Conservation (phyloP, 1,140 invertebrate species). For the Brachionus angularis region DNA sequence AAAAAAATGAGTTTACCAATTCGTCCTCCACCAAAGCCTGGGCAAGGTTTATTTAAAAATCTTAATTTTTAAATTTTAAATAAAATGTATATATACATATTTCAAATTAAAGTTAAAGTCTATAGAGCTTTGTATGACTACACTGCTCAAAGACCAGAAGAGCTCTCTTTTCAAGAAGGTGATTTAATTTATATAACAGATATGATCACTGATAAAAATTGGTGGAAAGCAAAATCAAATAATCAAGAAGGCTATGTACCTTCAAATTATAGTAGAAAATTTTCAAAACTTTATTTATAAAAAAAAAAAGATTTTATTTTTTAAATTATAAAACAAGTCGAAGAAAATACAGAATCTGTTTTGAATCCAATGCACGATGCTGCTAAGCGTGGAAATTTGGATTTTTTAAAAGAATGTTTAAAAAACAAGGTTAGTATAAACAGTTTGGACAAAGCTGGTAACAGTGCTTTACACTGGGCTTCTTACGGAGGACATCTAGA, state of each 20-base stretch:
- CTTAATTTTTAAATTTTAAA: too few species aligned
- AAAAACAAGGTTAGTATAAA: slow-evolving; percentile 22
- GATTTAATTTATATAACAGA: slow-evolving; percentile 28
- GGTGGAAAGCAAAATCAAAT: slow-evolving; percentile 27
- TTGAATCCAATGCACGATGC: slow-evolving; percentile 30
- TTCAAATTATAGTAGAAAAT: slow-evolving; percentile 23
- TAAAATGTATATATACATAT: too few species aligned
- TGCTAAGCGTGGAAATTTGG: slow-evolving; percentile 30
- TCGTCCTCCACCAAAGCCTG: not conserved
- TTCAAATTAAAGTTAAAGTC: slow-evolving; percentile 8
- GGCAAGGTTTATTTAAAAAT: slow-evolving; percentile 7
- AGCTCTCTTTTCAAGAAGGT: slow-evolving; percentile 16
- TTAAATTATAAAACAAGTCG: slow-evolving; percentile 1
- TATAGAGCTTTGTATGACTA: slow-evolving; percentile 4
- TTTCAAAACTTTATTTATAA: not conserved
- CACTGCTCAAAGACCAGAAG: not conserved
- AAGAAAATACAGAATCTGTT: slow-evolving; percentile 11
- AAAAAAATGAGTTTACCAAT: not conserved
- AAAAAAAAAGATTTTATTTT: not conserved
- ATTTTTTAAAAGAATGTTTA: slow-evolving; percentile 20
- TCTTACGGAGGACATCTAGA: slow-evolving; percentile 23
- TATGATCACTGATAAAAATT: slow-evolving; percentile 33
- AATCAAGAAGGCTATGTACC: slow-evolving; percentile 8
- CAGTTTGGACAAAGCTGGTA: slow-evolving; percentile 59
- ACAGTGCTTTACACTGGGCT: slow-evolving; percentile 65